Conservation (phyloP, 2,888 invertebrate species). For the Morpho deidamia region DNA sequence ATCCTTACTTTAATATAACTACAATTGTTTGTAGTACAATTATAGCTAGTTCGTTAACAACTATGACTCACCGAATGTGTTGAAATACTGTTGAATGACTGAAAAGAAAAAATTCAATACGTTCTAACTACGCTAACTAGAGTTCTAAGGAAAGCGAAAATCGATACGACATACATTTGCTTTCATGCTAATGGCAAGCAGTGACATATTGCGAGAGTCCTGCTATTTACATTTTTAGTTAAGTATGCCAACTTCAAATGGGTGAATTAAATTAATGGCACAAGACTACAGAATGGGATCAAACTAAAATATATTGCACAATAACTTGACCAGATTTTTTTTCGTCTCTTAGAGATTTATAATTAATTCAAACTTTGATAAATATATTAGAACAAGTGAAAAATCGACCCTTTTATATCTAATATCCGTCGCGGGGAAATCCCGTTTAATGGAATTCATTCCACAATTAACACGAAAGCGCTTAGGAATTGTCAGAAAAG, state of each 20-base stretch:
- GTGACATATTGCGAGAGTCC: conserved; percentile 5
- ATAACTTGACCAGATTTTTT: no score
- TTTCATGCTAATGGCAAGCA: conserved; percentile 2
- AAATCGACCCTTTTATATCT: no score
- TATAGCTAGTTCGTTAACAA: conserved; percentile 20
- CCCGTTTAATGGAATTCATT: no score
- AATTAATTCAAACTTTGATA: no score
- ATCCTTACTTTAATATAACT: not conserved
- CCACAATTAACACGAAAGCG: no score
- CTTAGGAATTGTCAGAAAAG: no score
- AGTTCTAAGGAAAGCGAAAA: conserved; percentile 14
- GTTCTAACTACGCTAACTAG: conserved; percentile 22
- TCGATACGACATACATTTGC: conserved; percentile 17
- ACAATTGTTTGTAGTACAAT: conserved; percentile 18
- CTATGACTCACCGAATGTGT: conserved; percentile 20
- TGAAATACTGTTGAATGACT: conserved; percentile 17
- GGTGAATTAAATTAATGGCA: not conserved
- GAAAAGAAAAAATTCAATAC: conserved; percentile 17
- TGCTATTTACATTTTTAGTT: not conserved
- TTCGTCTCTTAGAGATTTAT: no score
- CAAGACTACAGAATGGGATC: no score
- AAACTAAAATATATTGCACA: no score
- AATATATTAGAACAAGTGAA: no score
- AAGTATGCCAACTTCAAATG: not conserved
- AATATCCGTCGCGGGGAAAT: no score